phyloP scores from a whole-genome alignment of 1,140 invertebrate genomes.

The Temnothorax nylanderi region DNA sequence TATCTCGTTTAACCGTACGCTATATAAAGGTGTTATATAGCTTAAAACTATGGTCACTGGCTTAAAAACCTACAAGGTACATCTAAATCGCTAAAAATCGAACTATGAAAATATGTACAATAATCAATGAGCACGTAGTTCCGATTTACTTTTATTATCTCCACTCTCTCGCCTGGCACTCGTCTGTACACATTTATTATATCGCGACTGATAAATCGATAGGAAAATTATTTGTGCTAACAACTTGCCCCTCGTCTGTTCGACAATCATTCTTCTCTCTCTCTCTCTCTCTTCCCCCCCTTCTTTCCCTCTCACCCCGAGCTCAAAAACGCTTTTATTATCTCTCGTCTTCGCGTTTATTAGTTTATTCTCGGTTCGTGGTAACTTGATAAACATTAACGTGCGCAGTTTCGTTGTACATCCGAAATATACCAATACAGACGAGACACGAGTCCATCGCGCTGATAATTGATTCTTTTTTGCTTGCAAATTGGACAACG shows the following conservation, averaged over 20 bases:
- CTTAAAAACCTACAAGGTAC: conserved; percentile 41
- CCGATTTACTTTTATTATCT: conserved; percentile 1
- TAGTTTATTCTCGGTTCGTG: neutral
- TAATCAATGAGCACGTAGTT: conserved; percentile 21
- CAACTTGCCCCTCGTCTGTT: neutral
- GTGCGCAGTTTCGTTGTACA: conserved; percentile 9
- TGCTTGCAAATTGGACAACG: neutral
- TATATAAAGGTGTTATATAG: conserved; percentile 15
- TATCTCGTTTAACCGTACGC: neutral
- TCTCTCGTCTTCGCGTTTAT: neutral
- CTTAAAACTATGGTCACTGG: neutral
- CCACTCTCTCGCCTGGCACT: neutral
- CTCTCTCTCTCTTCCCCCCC: neutral
- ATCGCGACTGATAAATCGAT: conserved; percentile 28
- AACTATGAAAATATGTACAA: conserved; percentile 47
- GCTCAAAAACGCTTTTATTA: neutral
- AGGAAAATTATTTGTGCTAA: conserved; percentile 44
- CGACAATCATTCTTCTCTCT: neutral
- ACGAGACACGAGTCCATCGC: neutral
- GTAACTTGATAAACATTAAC: conserved; percentile 17
- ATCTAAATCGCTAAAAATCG: conserved; percentile 25
- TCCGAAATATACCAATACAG: neutral
- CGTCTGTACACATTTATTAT: conserved; percentile 17
- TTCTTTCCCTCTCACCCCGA: no score
- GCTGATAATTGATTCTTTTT: conserved; percentile 3